Evolutionary conservation across 1,140 invertebrate species (phyloP).

Genomic region (Pollicipes pollicipes): DNA sequence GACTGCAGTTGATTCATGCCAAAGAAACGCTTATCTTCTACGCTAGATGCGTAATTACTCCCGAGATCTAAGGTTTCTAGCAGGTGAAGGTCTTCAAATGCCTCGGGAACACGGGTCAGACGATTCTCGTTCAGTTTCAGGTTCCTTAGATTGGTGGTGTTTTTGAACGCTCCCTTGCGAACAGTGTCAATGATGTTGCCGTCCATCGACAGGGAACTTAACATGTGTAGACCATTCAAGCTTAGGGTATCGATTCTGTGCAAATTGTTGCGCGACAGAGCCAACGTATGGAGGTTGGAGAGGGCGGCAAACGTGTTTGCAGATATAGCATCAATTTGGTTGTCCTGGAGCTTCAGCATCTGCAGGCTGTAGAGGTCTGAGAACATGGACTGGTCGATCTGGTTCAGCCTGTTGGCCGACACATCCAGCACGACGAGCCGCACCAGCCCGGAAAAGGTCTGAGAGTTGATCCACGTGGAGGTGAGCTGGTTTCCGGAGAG

Average conservation of each 20-base stretch:
- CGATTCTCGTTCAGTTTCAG: constrained; percentile 77
- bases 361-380: constrained; percentile 60
- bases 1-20: constrained; percentile 67
- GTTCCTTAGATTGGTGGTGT: constrained; percentile 64
- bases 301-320: constrained; percentile 26
- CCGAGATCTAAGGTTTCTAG: constrained; percentile 71
- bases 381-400: constrained; percentile 58
- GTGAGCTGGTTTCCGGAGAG: constrained; percentile 68
- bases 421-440: constrained; percentile 61
- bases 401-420: constrained; percentile 56
- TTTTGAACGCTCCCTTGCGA: constrained; percentile 57
- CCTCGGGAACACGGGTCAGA: constrained; percentile 59
- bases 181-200: constrained; percentile 46
- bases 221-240: constrained; percentile 52
- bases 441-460: constrained; percentile 63
- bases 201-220: constrained; percentile 56
- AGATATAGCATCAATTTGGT: constrained; percentile 53
- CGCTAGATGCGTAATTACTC: constrained; percentile 57
- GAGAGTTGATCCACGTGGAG: constrained; percentile 67
- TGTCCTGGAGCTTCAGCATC: constrained; percentile 60
- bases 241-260: constrained; percentile 36
- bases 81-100: constrained; percentile 52
- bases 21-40: constrained; percentile 60
- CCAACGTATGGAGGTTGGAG: constrained; percentile 49
- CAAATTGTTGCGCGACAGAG: constrained; percentile 68